These are phyloP conservation scores for Puntigrus tetrazona DNA, from an alignment of 2,113 vertebrate genomes.

Conservation along the genomic window DNA sequence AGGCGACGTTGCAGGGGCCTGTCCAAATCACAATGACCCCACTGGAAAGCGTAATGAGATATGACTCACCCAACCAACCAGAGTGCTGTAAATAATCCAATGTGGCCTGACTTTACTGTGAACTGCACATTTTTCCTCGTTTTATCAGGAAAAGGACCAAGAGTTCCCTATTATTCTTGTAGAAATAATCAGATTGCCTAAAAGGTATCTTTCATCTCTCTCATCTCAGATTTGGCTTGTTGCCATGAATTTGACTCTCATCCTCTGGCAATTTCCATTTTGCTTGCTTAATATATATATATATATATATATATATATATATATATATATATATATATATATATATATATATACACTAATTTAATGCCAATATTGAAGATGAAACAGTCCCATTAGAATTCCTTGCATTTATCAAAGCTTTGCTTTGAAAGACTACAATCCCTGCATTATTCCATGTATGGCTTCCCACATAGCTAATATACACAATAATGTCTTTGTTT, in stretches of 20 bases:
- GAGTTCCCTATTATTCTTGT: neutral
- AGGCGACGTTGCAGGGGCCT: conserved; percentile 1
- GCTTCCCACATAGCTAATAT: neutral
- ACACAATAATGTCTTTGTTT: conserved; percentile 21
- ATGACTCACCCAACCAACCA: conserved; percentile 45
- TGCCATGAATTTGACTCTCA: neutral
- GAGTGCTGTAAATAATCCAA: conserved; percentile 35
- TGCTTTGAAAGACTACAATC: neutral
- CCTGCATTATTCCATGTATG: neutral
- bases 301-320: no score
- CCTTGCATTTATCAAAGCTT: neutral
- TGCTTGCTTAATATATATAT: no score
- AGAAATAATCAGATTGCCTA: neutral
- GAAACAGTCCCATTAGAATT: neutral
- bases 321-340: no score
- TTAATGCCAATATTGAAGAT: neutral
- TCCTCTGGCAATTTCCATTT: neutral
- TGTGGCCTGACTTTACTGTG: conserved; percentile 18
- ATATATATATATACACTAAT: neutral
- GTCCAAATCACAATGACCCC: conserved; percentile 20
- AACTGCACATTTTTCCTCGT: conserved; percentile 26
- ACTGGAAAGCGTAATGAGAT: conserved; percentile 32
- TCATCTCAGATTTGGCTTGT: neutral
- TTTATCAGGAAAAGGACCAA: conserved; percentile 4
- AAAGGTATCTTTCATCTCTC: neutral